Base-by-base conservation (phyloP, 2,797 vertebrate species). In the Chrysocyon brachyurus region DNA sequence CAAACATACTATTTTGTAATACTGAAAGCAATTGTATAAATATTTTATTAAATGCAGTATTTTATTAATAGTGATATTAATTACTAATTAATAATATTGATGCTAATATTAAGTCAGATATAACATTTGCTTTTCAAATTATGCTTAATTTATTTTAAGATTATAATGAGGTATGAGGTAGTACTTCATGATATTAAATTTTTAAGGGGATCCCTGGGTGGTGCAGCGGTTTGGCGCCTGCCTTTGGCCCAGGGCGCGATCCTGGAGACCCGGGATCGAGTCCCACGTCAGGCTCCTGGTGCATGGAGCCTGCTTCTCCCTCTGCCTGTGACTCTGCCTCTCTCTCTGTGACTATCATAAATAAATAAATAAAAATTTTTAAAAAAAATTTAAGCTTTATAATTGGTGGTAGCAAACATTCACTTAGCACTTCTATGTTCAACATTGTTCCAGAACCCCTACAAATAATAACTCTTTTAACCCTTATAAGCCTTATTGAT, bases 91-190 rank as follows among this genome's bases (percentile, higher is more conserved):
- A 72, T 81, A 87, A 52, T 36, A 82, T n/a, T 36, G 3, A 63
- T n/a, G 77, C 21, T 86, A 59, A 63, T 49, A 54, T 21, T 68
- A 81, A 95, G 22, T 26, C 12, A 61, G 33, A 75, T 12, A 28
- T 14, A 73, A 52, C 31, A 68, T 70, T 46, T 36, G 14, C 21
- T 77, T 96, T 92, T 61, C 28, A 85, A 81, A 40, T 70, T 54
- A 49, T 90, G 4, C 26, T 77, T 79, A 64, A 36, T 90, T 19
- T 66, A 31, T 93, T 92, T 87, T 46, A 66, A 91, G n/a, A n/a
- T 24, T n/a, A 2, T 49, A 46, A 40, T 12, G 21, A 56, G 31
- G 56, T 11, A 36, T 0, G 24, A 81, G 12, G 3, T 3, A 54
- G 1, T 63, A 1, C 49, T 94, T 63, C 33, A 17, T 24, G 40